phyloP scores from a whole-genome alignment of 2,113 vertebrate species.

The Calyptommatus sinebrachiatus region DNA sequence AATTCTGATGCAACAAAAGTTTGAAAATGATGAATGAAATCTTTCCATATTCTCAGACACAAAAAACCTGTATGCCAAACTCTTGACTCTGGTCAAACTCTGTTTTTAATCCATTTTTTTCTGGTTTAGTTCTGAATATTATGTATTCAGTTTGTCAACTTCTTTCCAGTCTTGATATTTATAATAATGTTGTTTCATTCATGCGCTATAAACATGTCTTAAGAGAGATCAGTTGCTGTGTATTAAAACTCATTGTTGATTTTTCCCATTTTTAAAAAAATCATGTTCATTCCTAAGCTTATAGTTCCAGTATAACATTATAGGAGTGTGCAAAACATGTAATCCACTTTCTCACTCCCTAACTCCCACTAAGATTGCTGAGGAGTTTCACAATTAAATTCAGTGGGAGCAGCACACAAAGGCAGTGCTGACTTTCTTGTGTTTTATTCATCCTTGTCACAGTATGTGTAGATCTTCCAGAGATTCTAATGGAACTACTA shows the following conservation, averaged over 20 bases:
- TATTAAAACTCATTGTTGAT: neutral
- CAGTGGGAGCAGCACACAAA: constrained; percentile 6
- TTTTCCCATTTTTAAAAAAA: neutral
- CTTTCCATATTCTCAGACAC: no score
- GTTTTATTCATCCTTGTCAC: fast-evolving
- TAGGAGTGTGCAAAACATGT: neutral
- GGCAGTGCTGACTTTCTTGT: neutral
- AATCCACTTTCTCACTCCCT: neutral
- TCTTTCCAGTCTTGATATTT: neutral
- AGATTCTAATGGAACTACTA: neutral
- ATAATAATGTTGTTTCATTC: neutral
- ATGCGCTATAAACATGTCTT: neutral
- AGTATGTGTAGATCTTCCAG: neutral
- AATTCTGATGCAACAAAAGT: no score
- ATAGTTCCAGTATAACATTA: neutral
- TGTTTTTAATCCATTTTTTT: no score
- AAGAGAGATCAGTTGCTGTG: no score
- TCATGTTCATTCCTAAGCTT: neutral
- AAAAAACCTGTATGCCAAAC: no score
- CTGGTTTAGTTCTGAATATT: no score
- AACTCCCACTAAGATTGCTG: neutral
- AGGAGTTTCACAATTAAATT: constrained; percentile 20
- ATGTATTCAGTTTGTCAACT: neutral
- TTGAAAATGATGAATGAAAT: no score
- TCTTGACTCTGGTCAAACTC: no score